These are phyloP conservation scores for Prochilodus magdalenae DNA, from an alignment of 2,113 vertebrate genomes.

Conservation along the genomic window DNA sequence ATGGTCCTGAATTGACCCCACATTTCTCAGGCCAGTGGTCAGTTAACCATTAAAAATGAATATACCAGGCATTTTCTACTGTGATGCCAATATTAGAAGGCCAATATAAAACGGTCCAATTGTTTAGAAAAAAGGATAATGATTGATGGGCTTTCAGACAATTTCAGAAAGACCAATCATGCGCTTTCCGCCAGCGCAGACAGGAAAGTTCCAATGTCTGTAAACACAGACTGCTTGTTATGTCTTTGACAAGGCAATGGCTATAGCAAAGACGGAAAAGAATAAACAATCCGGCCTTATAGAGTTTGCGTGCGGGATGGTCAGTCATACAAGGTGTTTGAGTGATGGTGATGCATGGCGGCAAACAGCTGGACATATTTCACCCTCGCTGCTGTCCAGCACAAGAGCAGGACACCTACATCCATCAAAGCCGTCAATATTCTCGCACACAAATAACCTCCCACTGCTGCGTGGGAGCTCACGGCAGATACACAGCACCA, in stretches of 20 bases:
- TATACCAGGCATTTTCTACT: background rate
- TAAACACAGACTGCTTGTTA: background rate
- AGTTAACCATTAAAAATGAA: background rate
- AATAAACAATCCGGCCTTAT: constrained; percentile 1
- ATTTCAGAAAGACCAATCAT: background rate
- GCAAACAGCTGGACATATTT: constrained; percentile 36
- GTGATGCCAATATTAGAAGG: background rate
- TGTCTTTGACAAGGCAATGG: background rate
- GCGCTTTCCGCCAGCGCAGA: too few species aligned
- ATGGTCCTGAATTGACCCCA: background rate
- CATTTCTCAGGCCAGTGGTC: background rate
- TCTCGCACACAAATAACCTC: constrained; percentile 39
- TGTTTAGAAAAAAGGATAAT: background rate
- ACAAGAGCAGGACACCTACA: constrained; percentile 40
- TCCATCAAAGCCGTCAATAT: constrained; percentile 46
- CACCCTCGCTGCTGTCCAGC: constrained; percentile 30
- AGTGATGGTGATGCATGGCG: constrained; percentile 36
- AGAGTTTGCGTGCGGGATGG: constrained; percentile 29
- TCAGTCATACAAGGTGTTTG: constrained; percentile 40
- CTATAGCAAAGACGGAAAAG: background rate
- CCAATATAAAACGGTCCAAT: background rate
- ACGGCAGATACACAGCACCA: background rate
- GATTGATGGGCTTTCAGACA: background rate
- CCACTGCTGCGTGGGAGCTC: constrained; percentile 8
- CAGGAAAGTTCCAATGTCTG: background rate